Evolutionary conservation across 2,888 invertebrate genomes (phyloP).

Genomic region (Eurytoma californica): DNA sequence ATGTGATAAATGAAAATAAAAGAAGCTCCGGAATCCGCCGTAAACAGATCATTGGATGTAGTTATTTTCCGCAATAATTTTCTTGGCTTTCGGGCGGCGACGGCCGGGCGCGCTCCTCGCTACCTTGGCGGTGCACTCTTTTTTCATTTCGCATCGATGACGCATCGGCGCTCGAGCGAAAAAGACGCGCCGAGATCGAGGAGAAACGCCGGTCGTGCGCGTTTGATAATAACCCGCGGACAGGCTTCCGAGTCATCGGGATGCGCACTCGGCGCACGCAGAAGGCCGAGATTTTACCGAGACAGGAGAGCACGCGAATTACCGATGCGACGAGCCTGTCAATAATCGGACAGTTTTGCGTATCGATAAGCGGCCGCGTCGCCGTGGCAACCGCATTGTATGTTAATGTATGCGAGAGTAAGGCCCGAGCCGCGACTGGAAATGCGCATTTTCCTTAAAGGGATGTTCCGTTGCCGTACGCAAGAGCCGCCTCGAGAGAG

Average conservation of each 20-base stretch:
- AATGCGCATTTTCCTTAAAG: conserved; percentile 25
- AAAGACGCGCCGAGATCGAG: not conserved
- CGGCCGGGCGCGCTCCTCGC: not conserved
- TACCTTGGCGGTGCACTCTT: not conserved
- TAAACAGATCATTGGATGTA: not conserved
- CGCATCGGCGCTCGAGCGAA: not conserved
- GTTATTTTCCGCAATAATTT: conserved; percentile 24
- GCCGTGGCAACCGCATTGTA: conserved; percentile 14
- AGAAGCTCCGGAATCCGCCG: not conserved
- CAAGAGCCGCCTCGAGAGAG: not conserved
- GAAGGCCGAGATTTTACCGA: not conserved
- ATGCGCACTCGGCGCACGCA: too few species aligned
- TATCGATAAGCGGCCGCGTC: conserved; percentile 24
- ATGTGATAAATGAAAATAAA: not conserved
- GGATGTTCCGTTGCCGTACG: conserved; percentile 3
- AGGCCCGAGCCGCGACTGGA: not conserved
- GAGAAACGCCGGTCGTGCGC: conserved; percentile 27
- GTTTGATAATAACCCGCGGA: not conserved
- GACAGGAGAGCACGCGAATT: conserved; percentile 48
- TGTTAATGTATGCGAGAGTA: conserved; percentile 23
- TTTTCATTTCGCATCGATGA: conserved; percentile 17
- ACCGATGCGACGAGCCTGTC: conserved; percentile 21
- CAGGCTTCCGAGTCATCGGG: not conserved
- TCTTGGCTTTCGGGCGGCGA: conserved; percentile 4
- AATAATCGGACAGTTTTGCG: conserved; percentile 20